A percentile compares a stretch with the other conserved stretches of the same genome.
Evolutionary conservation across 2,113 vertebrate genomes (phyloP).

Genomic region (Dendrocopos noguchii): DNA sequence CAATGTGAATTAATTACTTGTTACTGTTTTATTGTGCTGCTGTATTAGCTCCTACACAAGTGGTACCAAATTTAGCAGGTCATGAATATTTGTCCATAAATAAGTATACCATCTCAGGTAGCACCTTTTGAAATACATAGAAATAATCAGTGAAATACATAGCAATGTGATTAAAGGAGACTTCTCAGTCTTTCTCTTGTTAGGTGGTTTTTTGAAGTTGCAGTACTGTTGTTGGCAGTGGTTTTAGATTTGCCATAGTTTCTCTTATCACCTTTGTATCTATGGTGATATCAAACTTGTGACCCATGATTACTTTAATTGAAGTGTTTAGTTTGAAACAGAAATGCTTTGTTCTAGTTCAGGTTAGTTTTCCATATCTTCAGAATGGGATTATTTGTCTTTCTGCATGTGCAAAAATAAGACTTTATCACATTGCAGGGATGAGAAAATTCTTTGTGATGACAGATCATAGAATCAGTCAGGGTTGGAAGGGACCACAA

Average conservation of each 20-base stretch:
- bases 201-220: neutral
- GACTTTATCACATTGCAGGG: neutral
- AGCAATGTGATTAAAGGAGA: neutral
- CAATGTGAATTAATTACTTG: conserved; percentile 16
- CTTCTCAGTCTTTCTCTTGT: neutral
- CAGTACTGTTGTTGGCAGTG: neutral
- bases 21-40: neutral
- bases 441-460: neutral
- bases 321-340: conserved; percentile 24
- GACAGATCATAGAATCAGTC: neutral
- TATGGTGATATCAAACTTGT: conserved; percentile 19
- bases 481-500: too few relatives aligned
- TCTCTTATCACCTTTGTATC: conserved; percentile 25
- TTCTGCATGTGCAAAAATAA: neutral
- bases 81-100: neutral
- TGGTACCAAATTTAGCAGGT: neutral
- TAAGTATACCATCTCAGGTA: neutral
- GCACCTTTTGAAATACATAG: neutral
- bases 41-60: neutral
- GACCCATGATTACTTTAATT: conserved; percentile 20
- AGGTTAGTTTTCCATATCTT: neutral
- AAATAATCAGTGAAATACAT: neutral
- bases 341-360: conserved; percentile 23
- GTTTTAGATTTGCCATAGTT: neutral
- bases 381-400: neutral